Percentiles rank a stretch among this genome's conserved stretches.
Conservation (phyloP, 2,888 invertebrate genomes). For the Notodonta ziczac region DNA sequence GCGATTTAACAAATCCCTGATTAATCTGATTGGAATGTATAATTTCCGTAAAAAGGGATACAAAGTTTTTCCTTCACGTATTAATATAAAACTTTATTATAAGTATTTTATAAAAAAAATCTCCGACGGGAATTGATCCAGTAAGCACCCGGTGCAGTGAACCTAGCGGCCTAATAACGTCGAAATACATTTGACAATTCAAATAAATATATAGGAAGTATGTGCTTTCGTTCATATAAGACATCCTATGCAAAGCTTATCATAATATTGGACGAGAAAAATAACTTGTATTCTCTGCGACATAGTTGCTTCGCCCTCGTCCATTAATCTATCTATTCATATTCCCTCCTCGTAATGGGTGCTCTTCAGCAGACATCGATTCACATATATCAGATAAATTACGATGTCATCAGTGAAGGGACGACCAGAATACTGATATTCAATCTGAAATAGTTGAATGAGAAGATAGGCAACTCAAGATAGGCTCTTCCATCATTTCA, state of each 20-base stretch:
- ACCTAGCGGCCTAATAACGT: too few relatives aligned
- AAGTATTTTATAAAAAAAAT: too few relatives aligned
- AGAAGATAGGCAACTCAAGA: not conserved
- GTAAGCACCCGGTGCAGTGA: too few relatives aligned
- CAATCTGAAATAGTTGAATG: not conserved
- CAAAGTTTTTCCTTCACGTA: too few relatives aligned
- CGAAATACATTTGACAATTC: too few relatives aligned
- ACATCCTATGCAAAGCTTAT: too few relatives aligned
- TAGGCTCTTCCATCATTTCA: too few relatives aligned
- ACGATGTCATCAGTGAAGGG: not conserved
- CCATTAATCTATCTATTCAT: slow-evolving; percentile 6
- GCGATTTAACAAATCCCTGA: not conserved
- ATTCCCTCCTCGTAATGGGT: slow-evolving; percentile 3
- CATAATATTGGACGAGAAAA: not conserved
- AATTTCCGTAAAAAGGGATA: too few relatives aligned
- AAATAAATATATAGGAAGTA: too few relatives aligned
- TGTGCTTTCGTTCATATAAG: too few relatives aligned
- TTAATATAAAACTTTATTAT: too few relatives aligned
- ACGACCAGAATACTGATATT: not conserved
- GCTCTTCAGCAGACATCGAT: not conserved
- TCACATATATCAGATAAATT: slow-evolving; percentile 4
- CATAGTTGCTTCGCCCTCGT: not conserved
- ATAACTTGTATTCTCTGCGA: not conserved
- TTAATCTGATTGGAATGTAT: not conserved
- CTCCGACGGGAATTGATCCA: too few relatives aligned